Evolutionary conservation across 2,888 invertebrate genomes (phyloP).

Genomic region (Gibbula magus): DNA sequence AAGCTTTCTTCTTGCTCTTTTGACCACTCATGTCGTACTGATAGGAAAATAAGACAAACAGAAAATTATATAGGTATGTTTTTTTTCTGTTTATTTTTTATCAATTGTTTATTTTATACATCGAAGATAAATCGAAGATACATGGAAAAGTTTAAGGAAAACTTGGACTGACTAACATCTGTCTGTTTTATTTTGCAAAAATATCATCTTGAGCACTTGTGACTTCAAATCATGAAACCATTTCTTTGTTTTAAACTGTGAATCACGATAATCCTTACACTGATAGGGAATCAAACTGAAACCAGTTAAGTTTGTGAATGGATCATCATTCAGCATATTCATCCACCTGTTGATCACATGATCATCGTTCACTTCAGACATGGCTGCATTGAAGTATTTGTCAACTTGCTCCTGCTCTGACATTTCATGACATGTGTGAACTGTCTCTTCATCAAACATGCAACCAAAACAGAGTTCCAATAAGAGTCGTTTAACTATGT

Average conservation of each 20-base stretch:
- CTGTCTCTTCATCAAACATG: slow-evolving; percentile 3
- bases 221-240: neutral
- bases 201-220: neutral
- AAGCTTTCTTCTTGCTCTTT: no score
- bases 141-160: no score
- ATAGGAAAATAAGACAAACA: no score
- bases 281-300: neutral
- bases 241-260: neutral
- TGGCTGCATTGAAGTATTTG: slow-evolving; percentile 7
- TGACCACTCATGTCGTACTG: no score
- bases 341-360: neutral
- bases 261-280: neutral
- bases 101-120: no score
- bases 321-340: neutral
- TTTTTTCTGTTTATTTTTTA: no score
- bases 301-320: neutral
- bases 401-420: neutral
- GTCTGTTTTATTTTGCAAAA: no score
- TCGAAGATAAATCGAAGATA: no score
- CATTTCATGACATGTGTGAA: neutral
- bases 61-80: no score
- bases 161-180: no score
- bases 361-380: neutral
- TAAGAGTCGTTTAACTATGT: neutral
- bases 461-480: neutral